These are phyloP conservation scores for Scaptomyza montana DNA, from an alignment of 1,140 invertebrate species.

Conservation along the genomic window DNA sequence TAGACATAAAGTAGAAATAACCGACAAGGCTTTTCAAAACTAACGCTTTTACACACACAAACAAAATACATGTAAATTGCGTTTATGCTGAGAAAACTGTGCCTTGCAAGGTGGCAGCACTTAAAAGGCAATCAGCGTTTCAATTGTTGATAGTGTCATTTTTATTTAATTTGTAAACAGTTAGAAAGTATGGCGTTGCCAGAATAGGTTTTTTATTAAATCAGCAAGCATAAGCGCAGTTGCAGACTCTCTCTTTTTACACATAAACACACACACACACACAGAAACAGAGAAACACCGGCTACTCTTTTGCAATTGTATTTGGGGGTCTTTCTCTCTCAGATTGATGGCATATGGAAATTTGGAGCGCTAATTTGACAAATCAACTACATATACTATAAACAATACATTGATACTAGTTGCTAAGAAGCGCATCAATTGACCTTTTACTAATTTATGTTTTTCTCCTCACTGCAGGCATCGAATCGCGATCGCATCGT, in stretches of 20 bases:
- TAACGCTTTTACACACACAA: slow-evolving; percentile 23
- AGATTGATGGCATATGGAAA: slow-evolving; percentile 45
- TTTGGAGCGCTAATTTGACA: slow-evolving; percentile 28
- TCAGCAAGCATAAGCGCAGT: background rate
- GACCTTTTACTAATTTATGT: slow-evolving; percentile 45
- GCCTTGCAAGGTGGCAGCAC: background rate
- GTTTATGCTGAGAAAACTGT: too few species aligned
- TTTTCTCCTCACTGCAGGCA: slow-evolving; percentile 52
- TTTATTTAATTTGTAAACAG: too few species aligned
- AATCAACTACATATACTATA: slow-evolving; percentile 27
- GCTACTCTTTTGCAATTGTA: slow-evolving; percentile 46
- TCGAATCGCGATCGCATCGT: slow-evolving; percentile 88
- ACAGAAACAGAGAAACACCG: slow-evolving; percentile 4
- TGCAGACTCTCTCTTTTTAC: background rate
- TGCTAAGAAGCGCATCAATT: slow-evolving; percentile 12
- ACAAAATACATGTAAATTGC: background rate
- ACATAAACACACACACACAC: slow-evolving; percentile 34
- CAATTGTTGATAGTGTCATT: too few species aligned
- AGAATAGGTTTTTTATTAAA: background rate
- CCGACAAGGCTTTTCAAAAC: slow-evolving; percentile 9
- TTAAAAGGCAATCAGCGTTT: too few species aligned
- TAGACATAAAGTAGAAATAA: slow-evolving; percentile 45
- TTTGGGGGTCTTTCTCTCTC: slow-evolving; percentile 12
- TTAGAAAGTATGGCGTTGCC: background rate
- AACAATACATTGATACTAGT: slow-evolving; percentile 3